Base-by-base conservation (phyloP, 2,113 vertebrate species). In the Harpagus bidentatus region DNA sequence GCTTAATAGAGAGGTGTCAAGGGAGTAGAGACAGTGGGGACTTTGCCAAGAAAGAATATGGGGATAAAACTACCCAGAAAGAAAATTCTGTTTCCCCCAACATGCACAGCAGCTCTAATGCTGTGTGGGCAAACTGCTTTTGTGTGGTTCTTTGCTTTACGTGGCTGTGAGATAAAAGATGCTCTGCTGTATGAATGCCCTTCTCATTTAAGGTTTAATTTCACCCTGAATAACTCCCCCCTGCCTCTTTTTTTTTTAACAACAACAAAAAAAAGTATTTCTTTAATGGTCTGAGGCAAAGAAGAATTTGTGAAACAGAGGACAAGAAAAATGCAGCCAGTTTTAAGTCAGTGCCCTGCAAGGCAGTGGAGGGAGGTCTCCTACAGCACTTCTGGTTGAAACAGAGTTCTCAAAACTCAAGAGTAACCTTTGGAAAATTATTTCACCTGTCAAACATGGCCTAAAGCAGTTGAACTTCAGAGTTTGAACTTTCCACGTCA, bases 361-460 rank as follows among this genome's bases (percentile, higher is more conserved):
- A 45, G 29, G 29, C 38, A 19, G 5, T 45, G 55, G 42, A 80
- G 26, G 20, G 43, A 84, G 28, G 14, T 69, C 29, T 84, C 8
- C 71, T 66, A 77, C 38, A 26, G 38, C 6, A 6, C n/a, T 74
- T 70, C 42, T 0, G 0, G 17, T 21, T 93, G 70, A 86, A 87
- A 10, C 3, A 6, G 32, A 63, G 18, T 85, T 85, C 87, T 38
- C 84, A 94, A 53, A 65, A 85, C 43, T n/a, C 40, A 89, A 20
- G 29, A 76, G 70, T 40, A 96, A 96, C 78, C 90, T 94, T 88
- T 96, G 95, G 93, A 93, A 94, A 96, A 80, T 55, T 0, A 85
- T 65, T 94, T 85, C 48, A 40, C 48, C 52, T 85, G 52, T 86
- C 55, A 59, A 86, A 73, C 34, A 92, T 87, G 47, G 77, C 70